phyloP scores from a whole-genome alignment of 2,888 invertebrate species.

The Uropetala carovei region DNA sequence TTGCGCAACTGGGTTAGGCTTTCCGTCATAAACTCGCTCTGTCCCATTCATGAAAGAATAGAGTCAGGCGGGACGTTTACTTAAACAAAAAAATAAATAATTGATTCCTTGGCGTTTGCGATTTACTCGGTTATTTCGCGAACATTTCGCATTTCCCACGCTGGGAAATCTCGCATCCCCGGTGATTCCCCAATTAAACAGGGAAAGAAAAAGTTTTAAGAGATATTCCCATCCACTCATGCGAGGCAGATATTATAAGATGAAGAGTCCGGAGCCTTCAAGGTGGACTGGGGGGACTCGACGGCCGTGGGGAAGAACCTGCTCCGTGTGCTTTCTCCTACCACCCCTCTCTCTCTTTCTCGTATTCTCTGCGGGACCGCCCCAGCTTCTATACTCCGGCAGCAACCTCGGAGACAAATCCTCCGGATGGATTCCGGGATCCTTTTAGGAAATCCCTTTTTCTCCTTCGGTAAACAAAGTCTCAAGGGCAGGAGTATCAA shows the following conservation, averaged over 20 bases:
- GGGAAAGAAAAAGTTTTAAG: too few relatives aligned
- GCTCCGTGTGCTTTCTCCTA: not conserved
- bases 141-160: not conserved
- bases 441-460: not conserved
- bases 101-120: too few relatives aligned
- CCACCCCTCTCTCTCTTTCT: too few relatives aligned
- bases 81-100: too few relatives aligned
- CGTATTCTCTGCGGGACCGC: too few relatives aligned
- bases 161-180: not conserved
- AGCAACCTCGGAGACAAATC: too few relatives aligned
- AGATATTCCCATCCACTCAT: not conserved
- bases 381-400: too few relatives aligned
- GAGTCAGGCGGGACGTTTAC: too few relatives aligned
- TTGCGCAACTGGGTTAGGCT: too few relatives aligned
- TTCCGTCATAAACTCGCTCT: too few relatives aligned
- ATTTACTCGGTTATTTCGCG: not conserved
- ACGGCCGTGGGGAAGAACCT: slow-evolving; percentile 26
- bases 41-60: too few relatives aligned
- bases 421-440: too few relatives aligned
- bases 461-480: not conserved
- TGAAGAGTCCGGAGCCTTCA: not conserved
- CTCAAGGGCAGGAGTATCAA: not conserved
- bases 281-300: slow-evolving; percentile 1
- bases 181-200: not conserved
- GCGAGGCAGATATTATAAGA: not conserved